Base-by-base conservation (phyloP, 2,797 vertebrate genomes). In the Triplophysa bombifrons region DNA sequence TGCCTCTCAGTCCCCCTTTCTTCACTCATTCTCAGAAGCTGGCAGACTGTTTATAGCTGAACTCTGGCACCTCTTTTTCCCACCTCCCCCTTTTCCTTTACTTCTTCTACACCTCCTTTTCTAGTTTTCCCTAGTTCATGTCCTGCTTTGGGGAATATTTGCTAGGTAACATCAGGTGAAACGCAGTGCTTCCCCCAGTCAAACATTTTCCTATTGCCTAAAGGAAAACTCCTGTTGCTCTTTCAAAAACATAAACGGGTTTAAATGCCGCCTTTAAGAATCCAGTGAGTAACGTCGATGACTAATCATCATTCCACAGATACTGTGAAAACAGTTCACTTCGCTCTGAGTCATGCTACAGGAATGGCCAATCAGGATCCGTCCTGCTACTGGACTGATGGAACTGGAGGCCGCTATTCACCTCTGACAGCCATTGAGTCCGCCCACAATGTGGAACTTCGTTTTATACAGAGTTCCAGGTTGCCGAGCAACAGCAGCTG, bases 391-490 rank as follows among this genome's bases (percentile, higher is more conserved):
- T 67, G 56, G 67, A 67, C 69, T 82, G 74, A 84, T 60, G 34
- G n/a, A 75, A 74, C 53, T 20, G 71, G 77, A 79, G 80, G 73
- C 61, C 60, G 27, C 34, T 50, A 76, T 87, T 77, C 78, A 58
- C 72, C 48, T 25, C 51, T 80, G 81, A 83, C 74, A 86, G 86
- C 85, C 73, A 71, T 41, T 88, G 91, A 90, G 85, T 90, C 88
- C 91, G 81, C 77, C 76, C 85, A 86, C 64, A 20, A 69, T 81
- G 84, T 83, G 63, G 70, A 78, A 82, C 77, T 85, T 80, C 69
- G 51, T 76, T 74, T 78, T 77, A 84, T 69, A 82, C 66, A 70
- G 65, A 67, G 13, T 74, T 67, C 44, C 77, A 34, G 8, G 38
- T 83, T 76, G 73, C 83, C 53, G 71, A 68, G 86, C 82, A 84